A percentile compares a stretch with the other conserved stretches of the same genome.
phyloP scores from a whole-genome alignment of 1,140 invertebrate species.

The Drosophila bifasciata region DNA sequence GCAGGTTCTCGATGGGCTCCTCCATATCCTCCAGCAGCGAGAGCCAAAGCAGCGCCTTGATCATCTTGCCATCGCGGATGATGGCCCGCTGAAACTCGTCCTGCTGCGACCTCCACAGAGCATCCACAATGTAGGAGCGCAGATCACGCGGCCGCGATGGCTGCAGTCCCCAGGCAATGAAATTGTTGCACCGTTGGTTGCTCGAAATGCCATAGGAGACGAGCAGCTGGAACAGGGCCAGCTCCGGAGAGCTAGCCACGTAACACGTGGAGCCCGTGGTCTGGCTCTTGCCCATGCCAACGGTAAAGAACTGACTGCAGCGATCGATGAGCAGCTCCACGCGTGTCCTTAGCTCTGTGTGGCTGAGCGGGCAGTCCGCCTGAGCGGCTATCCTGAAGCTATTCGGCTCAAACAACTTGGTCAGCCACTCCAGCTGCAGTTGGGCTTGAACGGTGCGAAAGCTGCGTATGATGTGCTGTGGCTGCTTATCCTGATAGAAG shows the following conservation, averaged over 20 bases:
- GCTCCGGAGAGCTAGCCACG: conserved; percentile 61
- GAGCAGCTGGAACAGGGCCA: conserved; percentile 71
- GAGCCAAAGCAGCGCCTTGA: conserved; percentile 76
- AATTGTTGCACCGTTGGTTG: conserved; percentile 79
- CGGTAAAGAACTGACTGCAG: conserved; percentile 74
- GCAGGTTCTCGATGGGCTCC: conserved; percentile 69
- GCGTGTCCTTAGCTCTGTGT: conserved; percentile 63
- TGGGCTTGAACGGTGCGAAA: conserved; percentile 73
- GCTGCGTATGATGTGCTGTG: conserved; percentile 59
- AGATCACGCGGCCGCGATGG: conserved; percentile 70
- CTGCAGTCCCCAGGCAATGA: conserved; percentile 80
- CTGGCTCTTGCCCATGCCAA: conserved; percentile 24
- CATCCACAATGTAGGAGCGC: conserved; percentile 74
- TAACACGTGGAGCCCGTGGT: conserved; percentile 47
- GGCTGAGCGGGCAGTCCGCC: conserved; percentile 52
- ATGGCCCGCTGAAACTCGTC: conserved; percentile 67
- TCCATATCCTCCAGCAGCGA: conserved; percentile 68
- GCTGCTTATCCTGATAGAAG: conserved; percentile 77
- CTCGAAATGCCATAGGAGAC: conserved; percentile 74
- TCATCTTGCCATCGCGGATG: conserved; percentile 79
- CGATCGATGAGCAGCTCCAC: conserved; percentile 78
- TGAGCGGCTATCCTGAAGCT: conserved; percentile 38
- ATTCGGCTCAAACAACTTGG: conserved; percentile 65
- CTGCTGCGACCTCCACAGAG: conserved; percentile 62
- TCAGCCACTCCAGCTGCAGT: conserved; percentile 71